Percentiles rank a stretch among this genome's conserved stretches.
Evolutionary conservation across 2,113 vertebrate species (phyloP).

Genomic region (Menura novaehollandiae): DNA sequence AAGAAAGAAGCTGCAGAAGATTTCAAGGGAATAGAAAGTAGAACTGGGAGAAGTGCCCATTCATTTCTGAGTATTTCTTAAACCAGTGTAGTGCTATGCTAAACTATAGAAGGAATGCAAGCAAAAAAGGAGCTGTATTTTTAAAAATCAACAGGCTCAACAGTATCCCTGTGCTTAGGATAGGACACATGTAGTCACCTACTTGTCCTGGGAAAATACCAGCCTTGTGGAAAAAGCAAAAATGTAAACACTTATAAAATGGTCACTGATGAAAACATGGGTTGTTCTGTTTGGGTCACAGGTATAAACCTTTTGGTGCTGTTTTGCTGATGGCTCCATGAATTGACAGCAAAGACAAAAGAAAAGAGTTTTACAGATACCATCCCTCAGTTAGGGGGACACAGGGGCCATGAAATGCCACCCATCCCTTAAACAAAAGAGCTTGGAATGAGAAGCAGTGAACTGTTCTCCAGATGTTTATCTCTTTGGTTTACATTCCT

Average conservation of each 20-base stretch:
- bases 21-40: not conserved
- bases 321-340: not conserved
- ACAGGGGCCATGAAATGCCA: not conserved
- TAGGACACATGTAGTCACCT: not conserved
- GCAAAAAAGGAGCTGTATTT: not conserved
- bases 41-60: not conserved
- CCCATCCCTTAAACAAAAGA: not conserved
- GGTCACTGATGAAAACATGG: not conserved
- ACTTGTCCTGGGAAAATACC: not conserved
- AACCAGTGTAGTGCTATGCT: not conserved
- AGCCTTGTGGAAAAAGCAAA: not conserved
- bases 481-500: not conserved
- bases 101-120: not conserved
- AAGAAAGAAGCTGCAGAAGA: not conserved
- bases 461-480: not conserved
- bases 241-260: not conserved
- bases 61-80: not conserved
- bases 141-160: not conserved
- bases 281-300: not conserved
- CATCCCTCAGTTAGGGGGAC: not conserved
- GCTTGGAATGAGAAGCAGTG: not conserved
- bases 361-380: not conserved
- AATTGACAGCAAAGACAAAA: constrained; percentile 16
- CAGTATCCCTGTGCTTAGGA: not conserved
- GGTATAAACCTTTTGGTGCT: not conserved